Base-by-base conservation (phyloP, 2,888 invertebrate genomes). In the Hemaris fuciformis region DNA sequence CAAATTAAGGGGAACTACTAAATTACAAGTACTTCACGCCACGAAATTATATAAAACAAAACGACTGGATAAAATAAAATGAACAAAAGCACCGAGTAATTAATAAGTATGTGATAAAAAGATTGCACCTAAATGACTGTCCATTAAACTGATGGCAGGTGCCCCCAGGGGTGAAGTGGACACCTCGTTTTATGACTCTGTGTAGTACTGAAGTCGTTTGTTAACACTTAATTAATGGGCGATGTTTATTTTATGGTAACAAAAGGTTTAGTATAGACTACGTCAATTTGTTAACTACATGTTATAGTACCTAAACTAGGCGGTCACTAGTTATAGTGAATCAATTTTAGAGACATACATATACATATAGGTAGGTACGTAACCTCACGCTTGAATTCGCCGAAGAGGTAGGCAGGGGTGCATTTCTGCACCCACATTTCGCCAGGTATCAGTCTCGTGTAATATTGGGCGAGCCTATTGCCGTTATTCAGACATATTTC, bases 191-290 rank as follows among this genome's bases (percentile, higher is more conserved):
- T 59, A 59, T 18, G 18, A 59, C 27, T 27, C 31, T 6, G 13
- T 43, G 43, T 59, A 43, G 43, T 43, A 59, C 42, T 41, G 15
- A 59, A 27, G 15, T 13, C 27, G 27, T 59, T 59, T 59, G 59
- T 59, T 43, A 42, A 59, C 59, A 43, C n/a, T 43, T 42, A 42
- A 58, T 58, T 23, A 59, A 59, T 43, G 13, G 10, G 22, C 18
- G 18, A 43, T 43, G 38, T 57, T 34, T 57, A 13, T 57, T 57
- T 43, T 22, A 38, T 38, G 38, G n/a, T 38, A n/a, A n/a, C 10
- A n/a, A 38, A 38, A 38, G 13, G 10, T 38, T 38, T n/a, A 4
- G 13, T 38, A 10, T n/a, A 38, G 38, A n/a, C 38, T 38, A 38
- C n/a, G 1, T 38, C 8, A 3, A 38, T 38, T 4, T 38, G n/a